Percentiles rank a stretch among this genome's conserved stretches.
Evolutionary conservation across 37 sponge, comb jelly and placozoan species (phyloP).

Genomic region (Axinella damicornis): DNA sequence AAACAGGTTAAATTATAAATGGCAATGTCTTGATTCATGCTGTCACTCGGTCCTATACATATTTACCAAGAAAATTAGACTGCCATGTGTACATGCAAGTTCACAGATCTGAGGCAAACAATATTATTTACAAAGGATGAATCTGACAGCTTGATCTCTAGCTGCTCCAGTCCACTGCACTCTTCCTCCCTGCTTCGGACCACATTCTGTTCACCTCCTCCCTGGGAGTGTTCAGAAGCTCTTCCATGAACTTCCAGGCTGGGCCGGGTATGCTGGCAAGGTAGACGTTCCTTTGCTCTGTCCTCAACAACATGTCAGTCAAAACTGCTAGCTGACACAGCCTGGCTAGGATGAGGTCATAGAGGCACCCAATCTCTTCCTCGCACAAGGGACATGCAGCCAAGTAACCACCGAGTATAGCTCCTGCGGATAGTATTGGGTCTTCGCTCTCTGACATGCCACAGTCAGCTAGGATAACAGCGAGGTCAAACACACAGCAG

Average conservation of each 20-base stretch:
- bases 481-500: constrained; percentile 58
- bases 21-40: too few relatives aligned
- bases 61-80: too few relatives aligned
- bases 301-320: constrained; percentile 18
- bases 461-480: constrained; percentile 28
- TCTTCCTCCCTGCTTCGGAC: neutral
- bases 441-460: constrained; percentile 30
- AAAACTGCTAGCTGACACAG: constrained; percentile 40
- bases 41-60: too few relatives aligned
- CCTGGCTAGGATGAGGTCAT: constrained; percentile 41
- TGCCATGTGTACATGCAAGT: too few relatives aligned
- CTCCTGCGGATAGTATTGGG: constrained; percentile 32
- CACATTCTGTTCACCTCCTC: constrained; percentile 12
- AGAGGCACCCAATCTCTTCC: constrained; percentile 49
- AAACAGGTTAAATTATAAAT: too few relatives aligned
- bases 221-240: constrained; percentile 2
- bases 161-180: too few relatives aligned
- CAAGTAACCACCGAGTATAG: constrained; percentile 40
- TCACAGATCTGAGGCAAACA: too few relatives aligned
- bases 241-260: constrained; percentile 20
- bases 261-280: constrained; percentile 24
- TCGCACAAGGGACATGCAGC: constrained; percentile 8
- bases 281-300: constrained; percentile 53
- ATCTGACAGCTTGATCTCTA: too few relatives aligned
- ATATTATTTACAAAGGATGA: too few relatives aligned